Conservation (phyloP, 2,888 invertebrate genomes). For the Pristionchus arcanus region DNA sequence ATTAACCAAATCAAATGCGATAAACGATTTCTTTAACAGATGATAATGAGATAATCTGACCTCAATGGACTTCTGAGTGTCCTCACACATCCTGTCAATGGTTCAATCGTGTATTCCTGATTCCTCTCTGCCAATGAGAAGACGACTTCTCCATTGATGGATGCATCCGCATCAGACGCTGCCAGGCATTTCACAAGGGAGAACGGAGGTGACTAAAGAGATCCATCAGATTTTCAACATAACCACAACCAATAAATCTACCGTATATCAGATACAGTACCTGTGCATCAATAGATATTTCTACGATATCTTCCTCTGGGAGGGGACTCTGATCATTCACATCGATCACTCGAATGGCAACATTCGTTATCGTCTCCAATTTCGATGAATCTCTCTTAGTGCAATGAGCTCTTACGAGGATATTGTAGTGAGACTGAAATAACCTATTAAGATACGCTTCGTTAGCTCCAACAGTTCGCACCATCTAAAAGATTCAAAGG, state of each 20-base stretch:
- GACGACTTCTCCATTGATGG: conserved; percentile 93
- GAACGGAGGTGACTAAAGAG: conserved; percentile 29
- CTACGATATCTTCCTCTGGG: conserved; percentile 87
- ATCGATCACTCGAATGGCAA: conserved; percentile 79
- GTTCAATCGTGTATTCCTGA: conserved; percentile 93
- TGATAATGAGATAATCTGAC: not conserved
- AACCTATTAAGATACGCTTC: not conserved
- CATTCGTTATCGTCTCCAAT: conserved; percentile 72
- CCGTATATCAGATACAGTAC: conserved; percentile 56
- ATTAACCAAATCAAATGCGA: too few species aligned
- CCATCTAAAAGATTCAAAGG: not conserved
- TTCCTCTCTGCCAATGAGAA: conserved; percentile 86
- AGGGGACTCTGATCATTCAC: conserved; percentile 90
- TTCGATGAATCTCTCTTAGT: conserved; percentile 71
- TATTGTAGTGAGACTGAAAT: conserved; percentile 33
- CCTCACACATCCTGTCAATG: conserved; percentile 86
- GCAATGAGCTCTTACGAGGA: conserved; percentile 81
- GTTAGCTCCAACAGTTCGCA: not conserved
- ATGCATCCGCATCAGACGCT: conserved; percentile 96
- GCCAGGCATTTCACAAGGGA: conserved; percentile 79
- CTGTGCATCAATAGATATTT: conserved; percentile 78
- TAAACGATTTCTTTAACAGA: too few species aligned
- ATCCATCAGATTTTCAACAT: not conserved
- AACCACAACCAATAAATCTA: not conserved
- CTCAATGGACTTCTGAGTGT: conserved; percentile 48